Conservation (phyloP, 2,888 invertebrate species). For the Tiliacea citrago region DNA sequence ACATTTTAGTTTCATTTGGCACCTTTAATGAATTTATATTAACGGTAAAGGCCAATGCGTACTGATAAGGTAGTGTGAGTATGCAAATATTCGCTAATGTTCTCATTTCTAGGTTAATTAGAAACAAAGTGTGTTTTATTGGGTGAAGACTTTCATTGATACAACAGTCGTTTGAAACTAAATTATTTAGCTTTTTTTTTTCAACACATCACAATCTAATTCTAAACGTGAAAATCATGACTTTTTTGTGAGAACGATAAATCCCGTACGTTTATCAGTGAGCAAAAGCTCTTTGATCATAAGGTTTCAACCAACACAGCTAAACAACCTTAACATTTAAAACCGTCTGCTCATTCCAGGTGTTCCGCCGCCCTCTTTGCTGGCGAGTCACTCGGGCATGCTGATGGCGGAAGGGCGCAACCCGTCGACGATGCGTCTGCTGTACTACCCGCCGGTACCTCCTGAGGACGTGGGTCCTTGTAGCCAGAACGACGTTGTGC, state of each 20-base stretch:
- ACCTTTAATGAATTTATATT: slow-evolving; percentile 1
- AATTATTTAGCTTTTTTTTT: not conserved
- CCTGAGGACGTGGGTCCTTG: slow-evolving; percentile 91
- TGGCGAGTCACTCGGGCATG: slow-evolving; percentile 92
- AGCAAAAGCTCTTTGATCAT: not conserved
- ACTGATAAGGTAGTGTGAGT: slow-evolving; percentile 21
- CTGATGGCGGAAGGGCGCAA: slow-evolving; percentile 92
- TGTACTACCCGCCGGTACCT: slow-evolving; percentile 93
- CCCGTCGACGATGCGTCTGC: slow-evolving; percentile 92
- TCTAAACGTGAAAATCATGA: not conserved
- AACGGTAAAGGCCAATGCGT: slow-evolving; percentile 20
- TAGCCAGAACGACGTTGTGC: slow-evolving; percentile 75
- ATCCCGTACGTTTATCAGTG: not conserved
- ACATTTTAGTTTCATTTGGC: slow-evolving; percentile 1
- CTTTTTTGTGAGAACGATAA: not conserved
- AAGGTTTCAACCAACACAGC: not conserved
- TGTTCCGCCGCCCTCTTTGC: slow-evolving; percentile 91
- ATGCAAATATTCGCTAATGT: slow-evolving; percentile 37
- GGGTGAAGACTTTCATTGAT: slow-evolving; percentile 3
- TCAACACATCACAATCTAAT: not conserved
- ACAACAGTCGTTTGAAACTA: slow-evolving; percentile 3
- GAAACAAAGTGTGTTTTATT: slow-evolving; percentile 9
- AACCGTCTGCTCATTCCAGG: slow-evolving; percentile 80
- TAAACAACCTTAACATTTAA: not conserved
- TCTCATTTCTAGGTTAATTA: slow-evolving; percentile 45